Conservation (phyloP, 2,888 invertebrate species). For the Eupithecia vulgata region DNA sequence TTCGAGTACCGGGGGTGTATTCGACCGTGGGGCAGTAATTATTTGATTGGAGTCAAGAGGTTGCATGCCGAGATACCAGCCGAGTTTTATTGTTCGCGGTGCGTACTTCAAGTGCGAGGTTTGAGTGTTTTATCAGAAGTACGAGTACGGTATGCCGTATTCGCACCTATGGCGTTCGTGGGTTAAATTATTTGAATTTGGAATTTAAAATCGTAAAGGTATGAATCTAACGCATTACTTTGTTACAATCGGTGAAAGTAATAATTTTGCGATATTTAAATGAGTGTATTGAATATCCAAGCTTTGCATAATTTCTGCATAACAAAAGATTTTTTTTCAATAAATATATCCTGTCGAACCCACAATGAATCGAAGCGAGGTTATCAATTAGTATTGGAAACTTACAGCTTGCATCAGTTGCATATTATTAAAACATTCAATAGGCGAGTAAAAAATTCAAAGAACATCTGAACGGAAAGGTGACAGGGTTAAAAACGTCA, state of each 20-base stretch:
- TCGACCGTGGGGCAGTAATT: slow-evolving; percentile 82
- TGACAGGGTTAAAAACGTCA: slow-evolving; percentile 78
- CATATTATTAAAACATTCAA: slow-evolving; percentile 73
- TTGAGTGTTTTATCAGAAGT: slow-evolving; percentile 71
- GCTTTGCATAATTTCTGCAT: slow-evolving; percentile 44
- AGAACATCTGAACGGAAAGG: slow-evolving; percentile 77
- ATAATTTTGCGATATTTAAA: slow-evolving; percentile 10
- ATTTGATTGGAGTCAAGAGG: slow-evolving; percentile 84
- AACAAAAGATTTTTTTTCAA: slow-evolving; percentile 50
- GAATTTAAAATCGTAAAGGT: slow-evolving; percentile 10
- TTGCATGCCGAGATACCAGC: slow-evolving; percentile 77
- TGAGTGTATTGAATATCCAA: slow-evolving; percentile 9
- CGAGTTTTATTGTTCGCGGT: slow-evolving; percentile 70
- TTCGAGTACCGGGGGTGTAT: slow-evolving; percentile 71
- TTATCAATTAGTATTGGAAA: slow-evolving; percentile 68
- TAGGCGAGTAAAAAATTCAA: slow-evolving; percentile 55
- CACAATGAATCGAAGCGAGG: slow-evolving; percentile 54
- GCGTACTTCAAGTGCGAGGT: slow-evolving; percentile 44
- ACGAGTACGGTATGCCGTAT: slow-evolving; percentile 65
- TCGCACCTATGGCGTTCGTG: slow-evolving; percentile 76
- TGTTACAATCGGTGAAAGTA: neutral
- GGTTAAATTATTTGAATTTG: slow-evolving; percentile 64
- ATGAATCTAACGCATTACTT: neutral
- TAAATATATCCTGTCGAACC: slow-evolving; percentile 52
- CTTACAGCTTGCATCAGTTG: slow-evolving; percentile 72